These are phyloP conservation scores for Drosophila aff. DNA, from an alignment of 1,140 invertebrate species.

Conservation along the genomic window DNA sequence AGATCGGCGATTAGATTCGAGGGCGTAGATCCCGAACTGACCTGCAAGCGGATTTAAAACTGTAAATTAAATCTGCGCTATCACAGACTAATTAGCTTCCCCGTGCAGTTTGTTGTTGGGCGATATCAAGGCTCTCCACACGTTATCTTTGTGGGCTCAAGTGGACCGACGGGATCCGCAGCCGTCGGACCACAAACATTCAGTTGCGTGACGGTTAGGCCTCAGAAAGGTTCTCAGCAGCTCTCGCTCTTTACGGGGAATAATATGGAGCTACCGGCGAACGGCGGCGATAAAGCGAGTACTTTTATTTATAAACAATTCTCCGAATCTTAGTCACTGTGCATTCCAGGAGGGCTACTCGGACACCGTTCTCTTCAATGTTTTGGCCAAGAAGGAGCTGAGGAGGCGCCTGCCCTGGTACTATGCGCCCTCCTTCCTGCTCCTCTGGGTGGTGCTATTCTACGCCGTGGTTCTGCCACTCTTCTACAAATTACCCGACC, in stretches of 20 bases:
- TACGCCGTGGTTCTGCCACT: conserved; percentile 67
- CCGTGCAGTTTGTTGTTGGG: conserved; percentile 1
- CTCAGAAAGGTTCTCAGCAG: conserved; percentile 19
- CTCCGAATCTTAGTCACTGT: neutral
- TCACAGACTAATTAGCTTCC: conserved; percentile 22
- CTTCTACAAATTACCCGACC: conserved; percentile 58
- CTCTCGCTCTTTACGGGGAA: neutral
- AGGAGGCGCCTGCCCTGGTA: conserved; percentile 43
- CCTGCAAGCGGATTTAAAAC: conserved; percentile 17
- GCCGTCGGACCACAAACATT: conserved; percentile 9
- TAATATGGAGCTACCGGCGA: conserved; percentile 14
- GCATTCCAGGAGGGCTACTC: conserved; percentile 4
- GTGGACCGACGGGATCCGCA: neutral
- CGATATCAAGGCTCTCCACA: conserved; percentile 4
- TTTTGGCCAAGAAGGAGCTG: conserved; percentile 14
- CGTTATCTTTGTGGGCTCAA: conserved; percentile 21
- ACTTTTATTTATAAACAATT: conserved; percentile 17
- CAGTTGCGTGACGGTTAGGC: conserved; percentile 6
- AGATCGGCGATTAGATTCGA: conserved; percentile 28
- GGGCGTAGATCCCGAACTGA: conserved; percentile 10
- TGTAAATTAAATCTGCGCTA: conserved; percentile 17
- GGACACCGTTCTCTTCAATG: conserved; percentile 32
- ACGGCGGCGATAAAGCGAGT: conserved; percentile 27
- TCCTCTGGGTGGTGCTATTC: conserved; percentile 69
- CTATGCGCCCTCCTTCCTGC: conserved; percentile 56